These are phyloP conservation scores for Tylochromis polylepis DNA, from an alignment of 2,113 vertebrate species.

Conservation along the genomic window DNA sequence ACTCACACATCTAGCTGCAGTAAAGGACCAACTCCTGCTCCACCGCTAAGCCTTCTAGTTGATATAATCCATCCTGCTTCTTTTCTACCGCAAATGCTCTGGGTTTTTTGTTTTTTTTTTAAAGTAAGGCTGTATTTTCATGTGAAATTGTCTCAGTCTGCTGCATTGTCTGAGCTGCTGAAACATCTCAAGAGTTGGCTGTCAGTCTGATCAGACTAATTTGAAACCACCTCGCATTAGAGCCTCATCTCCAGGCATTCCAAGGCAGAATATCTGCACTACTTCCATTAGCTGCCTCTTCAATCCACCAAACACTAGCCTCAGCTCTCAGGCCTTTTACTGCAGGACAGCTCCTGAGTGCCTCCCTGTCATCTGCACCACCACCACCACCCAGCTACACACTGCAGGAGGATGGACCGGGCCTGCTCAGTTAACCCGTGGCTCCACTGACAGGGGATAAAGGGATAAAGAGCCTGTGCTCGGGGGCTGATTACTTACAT, in stretches of 20 bases:
- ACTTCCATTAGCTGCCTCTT: neutral
- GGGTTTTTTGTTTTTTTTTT: neutral
- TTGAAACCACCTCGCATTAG: neutral
- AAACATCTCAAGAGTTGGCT: neutral
- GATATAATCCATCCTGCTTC: constrained; percentile 48
- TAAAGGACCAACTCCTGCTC: constrained; percentile 31
- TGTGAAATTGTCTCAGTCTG: neutral
- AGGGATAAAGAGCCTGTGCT: constrained; percentile 85
- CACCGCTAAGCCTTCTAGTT: constrained; percentile 34
- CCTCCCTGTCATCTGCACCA: constrained; percentile 32
- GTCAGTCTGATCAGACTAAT: neutral
- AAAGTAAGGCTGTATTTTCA: neutral
- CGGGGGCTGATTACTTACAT: constrained; percentile 84
- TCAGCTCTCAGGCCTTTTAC: neutral
- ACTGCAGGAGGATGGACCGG: constrained; percentile 52
- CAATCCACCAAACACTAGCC: neutral
- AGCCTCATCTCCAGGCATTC: neutral
- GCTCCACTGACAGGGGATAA: constrained; percentile 84
- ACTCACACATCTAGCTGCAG: constrained; percentile 33
- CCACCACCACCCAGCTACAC: constrained; percentile 51
- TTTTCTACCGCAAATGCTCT: constrained; percentile 23
- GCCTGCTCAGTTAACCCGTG: constrained; percentile 67
- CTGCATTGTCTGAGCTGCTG: neutral
- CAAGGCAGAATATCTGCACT: neutral
- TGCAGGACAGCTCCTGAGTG: neutral